Percentiles rank a stretch among this genome's conserved stretches.
Conservation (phyloP, 2,888 invertebrate genomes). For the Polyommatus iphigenia region DNA sequence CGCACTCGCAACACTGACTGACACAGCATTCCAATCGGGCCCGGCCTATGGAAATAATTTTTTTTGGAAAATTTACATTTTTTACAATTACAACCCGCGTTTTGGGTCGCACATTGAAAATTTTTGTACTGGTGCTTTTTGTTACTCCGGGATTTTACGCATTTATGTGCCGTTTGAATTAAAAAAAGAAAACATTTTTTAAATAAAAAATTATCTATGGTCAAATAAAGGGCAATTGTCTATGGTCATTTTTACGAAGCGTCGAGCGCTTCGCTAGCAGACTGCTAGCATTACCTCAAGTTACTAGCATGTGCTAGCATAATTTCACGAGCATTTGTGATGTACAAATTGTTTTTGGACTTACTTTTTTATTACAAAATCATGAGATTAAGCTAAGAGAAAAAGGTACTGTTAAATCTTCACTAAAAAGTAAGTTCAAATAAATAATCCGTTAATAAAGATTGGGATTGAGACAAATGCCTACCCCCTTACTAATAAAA, state of each 20-base stretch:
- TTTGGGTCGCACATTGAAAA: slow-evolving; percentile 35
- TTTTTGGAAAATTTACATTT: slow-evolving; percentile 33
- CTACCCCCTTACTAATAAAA: background rate
- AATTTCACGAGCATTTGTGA: slow-evolving; percentile 7
- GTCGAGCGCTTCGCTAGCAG: slow-evolving; percentile 2
- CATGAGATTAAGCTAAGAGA: background rate
- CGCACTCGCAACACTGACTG: slow-evolving; percentile 45
- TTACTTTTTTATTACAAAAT: slow-evolving; percentile 9
- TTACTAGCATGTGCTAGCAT: background rate
- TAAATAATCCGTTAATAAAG: background rate
- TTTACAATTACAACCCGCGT: slow-evolving; percentile 34
- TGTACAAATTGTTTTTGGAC: slow-evolving; percentile 17
- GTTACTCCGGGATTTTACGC: slow-evolving; percentile 42
- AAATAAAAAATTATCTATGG: background rate
- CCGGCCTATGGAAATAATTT: slow-evolving; percentile 34
- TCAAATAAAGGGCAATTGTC: background rate
- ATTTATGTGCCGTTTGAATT: slow-evolving; percentile 46
- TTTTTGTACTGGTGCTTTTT: slow-evolving; percentile 37
- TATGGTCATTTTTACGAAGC: background rate
- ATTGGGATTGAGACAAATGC: background rate
- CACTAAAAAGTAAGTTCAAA: slow-evolving; percentile 6
- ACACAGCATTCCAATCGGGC: slow-evolving; percentile 48
- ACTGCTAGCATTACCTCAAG: slow-evolving; percentile 16
- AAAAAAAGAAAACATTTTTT: background rate
- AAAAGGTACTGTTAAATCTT: background rate